Evolutionary conservation across 2,888 invertebrate genomes (phyloP).

Genomic region (Drosophila paracracens): DNA sequence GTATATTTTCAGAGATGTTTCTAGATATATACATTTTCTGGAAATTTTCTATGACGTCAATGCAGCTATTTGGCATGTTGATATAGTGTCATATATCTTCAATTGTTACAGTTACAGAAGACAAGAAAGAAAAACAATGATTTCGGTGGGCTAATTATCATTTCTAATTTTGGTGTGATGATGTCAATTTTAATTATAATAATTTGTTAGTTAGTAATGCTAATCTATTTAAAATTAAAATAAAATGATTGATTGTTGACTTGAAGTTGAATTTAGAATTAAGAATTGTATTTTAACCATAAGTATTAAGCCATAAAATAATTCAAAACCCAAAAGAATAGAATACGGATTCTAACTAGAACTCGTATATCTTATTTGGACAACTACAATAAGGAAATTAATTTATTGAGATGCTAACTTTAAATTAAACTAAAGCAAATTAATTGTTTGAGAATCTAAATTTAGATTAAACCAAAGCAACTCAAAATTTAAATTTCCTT

Average conservation of each 20-base stretch:
- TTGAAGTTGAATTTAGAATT: not conserved
- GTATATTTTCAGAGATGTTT: slow-evolving; percentile 33
- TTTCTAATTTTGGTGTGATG: not conserved
- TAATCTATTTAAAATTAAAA: not conserved
- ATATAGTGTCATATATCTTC: slow-evolving; percentile 6
- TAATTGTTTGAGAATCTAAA: not conserved
- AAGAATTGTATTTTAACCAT: not conserved
- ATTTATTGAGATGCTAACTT: not conserved
- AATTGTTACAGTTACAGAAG: slow-evolving; percentile 5
- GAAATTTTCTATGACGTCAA: slow-evolving; percentile 38
- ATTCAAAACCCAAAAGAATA: not conserved
- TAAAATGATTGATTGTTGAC: not conserved
- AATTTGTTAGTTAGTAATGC: not conserved
- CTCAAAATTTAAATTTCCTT: not conserved
- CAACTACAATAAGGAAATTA: not conserved
- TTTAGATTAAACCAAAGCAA: not conserved
- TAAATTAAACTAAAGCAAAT: not conserved
- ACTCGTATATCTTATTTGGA: not conserved
- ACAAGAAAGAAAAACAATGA: not conserved
- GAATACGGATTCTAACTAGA: not conserved
- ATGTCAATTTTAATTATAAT: not conserved
- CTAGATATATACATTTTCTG: slow-evolving; percentile 31
- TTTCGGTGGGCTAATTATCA: not conserved
- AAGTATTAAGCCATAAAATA: not conserved
- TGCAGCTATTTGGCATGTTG: slow-evolving; percentile 7